Conservation (phyloP, 2,797 vertebrate species). For the Halcyon smyrnensis region DNA sequence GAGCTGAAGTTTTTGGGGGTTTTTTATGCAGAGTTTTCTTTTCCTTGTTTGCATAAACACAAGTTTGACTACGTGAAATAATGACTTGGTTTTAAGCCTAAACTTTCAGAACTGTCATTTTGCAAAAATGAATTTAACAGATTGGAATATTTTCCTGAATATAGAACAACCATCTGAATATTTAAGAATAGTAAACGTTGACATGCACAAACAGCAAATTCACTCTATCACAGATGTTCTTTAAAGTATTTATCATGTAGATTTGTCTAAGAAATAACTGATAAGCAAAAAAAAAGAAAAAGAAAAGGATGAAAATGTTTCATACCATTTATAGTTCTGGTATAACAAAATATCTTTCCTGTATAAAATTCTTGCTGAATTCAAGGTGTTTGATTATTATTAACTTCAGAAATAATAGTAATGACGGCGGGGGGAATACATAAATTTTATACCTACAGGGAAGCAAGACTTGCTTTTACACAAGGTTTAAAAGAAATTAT, state of each 20-base stretch:
- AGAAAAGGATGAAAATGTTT: neutral
- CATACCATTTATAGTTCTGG: neutral
- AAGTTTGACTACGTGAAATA: neutral
- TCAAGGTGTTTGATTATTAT: neutral
- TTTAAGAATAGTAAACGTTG: neutral
- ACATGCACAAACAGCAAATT: neutral
- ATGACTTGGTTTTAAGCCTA: neutral
- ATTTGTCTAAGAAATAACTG: neutral
- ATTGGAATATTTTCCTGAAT: neutral
- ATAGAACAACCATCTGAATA: neutral
- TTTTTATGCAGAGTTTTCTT: neutral
- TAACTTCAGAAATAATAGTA: neutral
- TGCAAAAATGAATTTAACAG: neutral
- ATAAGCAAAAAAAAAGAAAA: neutral
- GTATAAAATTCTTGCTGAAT: neutral
- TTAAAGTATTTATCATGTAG: neutral
- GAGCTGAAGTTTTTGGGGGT: too few relatives aligned
- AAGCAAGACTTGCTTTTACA: neutral
- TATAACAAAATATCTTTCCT: neutral
- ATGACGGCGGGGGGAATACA: neutral
- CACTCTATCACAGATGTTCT: neutral
- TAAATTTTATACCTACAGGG: neutral
- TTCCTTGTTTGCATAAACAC: neutral
- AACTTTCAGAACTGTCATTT: neutral
- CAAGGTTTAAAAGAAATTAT: neutral